phyloP scores from a whole-genome alignment of 2,113 vertebrate species.

The Salminus brasiliensis region DNA sequence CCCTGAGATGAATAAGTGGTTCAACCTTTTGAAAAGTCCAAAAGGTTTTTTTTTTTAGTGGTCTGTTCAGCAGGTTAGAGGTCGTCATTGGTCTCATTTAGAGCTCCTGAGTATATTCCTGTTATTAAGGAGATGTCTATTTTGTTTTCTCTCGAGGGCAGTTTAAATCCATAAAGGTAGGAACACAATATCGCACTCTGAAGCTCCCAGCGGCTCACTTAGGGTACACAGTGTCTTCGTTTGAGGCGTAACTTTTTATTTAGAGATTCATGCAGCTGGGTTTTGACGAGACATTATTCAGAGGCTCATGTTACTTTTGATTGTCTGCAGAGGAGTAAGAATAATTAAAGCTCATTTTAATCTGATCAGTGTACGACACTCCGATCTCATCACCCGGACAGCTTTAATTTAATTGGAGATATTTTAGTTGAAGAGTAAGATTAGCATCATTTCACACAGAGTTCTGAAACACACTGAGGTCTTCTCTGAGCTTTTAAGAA shows the following conservation, averaged over 20 bases:
- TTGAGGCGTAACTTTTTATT: background rate
- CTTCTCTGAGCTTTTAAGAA: background rate
- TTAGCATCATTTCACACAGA: background rate
- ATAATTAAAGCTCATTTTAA: constrained; percentile 1
- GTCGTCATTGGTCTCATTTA: too few relatives aligned
- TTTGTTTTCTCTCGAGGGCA: too few relatives aligned
- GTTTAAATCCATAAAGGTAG: background rate
- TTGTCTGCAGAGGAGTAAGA: background rate
- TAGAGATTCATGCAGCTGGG: background rate
- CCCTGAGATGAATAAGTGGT: too few relatives aligned
- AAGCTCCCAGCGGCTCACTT: too few relatives aligned
- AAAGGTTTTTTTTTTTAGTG: too few relatives aligned
- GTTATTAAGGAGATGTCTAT: too few relatives aligned
- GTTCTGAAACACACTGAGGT: too few relatives aligned
- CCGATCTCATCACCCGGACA: background rate
- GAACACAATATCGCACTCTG: background rate
- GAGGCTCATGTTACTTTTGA: background rate
- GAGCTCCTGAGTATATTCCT: too few relatives aligned
- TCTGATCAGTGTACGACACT: background rate
- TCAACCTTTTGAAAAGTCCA: too few relatives aligned
- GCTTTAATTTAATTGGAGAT: background rate
- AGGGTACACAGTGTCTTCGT: background rate
- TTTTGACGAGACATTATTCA: background rate
- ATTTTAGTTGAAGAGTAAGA: background rate
- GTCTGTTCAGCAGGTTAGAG: too few relatives aligned